Evolutionary conservation across 2,888 invertebrate species (phyloP), one percentile per base, ranked within the genome.

Genomic region (Trimorus sp.): DNA sequence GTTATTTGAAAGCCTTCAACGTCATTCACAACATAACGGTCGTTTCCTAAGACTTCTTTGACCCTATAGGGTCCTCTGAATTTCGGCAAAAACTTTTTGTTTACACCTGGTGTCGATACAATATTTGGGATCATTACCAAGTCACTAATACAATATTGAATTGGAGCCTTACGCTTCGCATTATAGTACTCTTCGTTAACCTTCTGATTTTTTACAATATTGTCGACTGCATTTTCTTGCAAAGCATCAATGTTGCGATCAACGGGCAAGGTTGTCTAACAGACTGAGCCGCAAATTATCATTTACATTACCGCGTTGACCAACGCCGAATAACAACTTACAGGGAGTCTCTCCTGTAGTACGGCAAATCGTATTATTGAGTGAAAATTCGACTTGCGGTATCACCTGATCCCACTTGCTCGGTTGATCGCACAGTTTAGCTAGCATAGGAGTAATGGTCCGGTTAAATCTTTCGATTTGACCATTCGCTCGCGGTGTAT

Each of bases 1-100:
- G 60, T 60, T 3, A 60, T 26, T 26, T 60, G 60, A 15, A 15
- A 60, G 12, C 45, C 45, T 16, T 60, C 60, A 14, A 60, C 16
- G 45, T 60, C 60, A 1, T 16, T 26, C 5, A 60, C 26, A 11
- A 45, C 60, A 16, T 60, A 60, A 2, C 60, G 42, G 12, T 60
- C 60, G 5, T 26, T 15, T 1, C 16, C 42, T 16, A 60, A 45
- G 2, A 45, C 60, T 7, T 26, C 7, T 8, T 9, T 9, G 12
- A 60, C 12, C n/a, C 9, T 45, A 26, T 60, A 60, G 1, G 60
- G 42, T 1, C 60, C 45, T 16, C 45, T 14, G 3, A 26, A 45
- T 11, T 42, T 60, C 1, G 45, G 60, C 2, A 60, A 45, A 8
- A 60, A n/a, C 14, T 60, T 60, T 16, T 60, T 60, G n/a, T 60